A percentile compares a stretch with the other conserved stretches of the same genome.
phyloP scores from a whole-genome alignment of 2,888 invertebrate species.

The Parapristionchus giblindavisi region DNA sequence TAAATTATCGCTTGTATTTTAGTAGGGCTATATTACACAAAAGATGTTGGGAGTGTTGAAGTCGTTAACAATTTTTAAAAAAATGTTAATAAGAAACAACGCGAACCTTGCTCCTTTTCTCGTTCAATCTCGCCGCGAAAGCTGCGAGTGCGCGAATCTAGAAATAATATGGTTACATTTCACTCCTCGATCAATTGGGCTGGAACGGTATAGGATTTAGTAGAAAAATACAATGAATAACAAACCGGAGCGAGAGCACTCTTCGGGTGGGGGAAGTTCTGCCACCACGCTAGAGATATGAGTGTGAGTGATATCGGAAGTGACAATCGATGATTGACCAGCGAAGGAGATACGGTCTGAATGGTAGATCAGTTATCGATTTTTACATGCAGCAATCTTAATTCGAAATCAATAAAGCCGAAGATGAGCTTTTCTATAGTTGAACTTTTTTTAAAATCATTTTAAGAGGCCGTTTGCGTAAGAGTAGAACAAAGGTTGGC shows the following conservation, averaged over 20 bases:
- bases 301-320: conserved; percentile 86
- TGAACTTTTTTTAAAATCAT: too few species aligned
- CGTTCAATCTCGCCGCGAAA: conserved; percentile 75
- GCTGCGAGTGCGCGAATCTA: conserved; percentile 40
- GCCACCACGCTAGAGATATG: conserved; percentile 96
- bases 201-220: background rate
- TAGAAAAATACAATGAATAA: conserved; percentile 33
- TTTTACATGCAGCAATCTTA: too few species aligned
- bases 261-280: conserved; percentile 89
- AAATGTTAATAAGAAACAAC: background rate
- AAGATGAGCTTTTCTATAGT: too few species aligned
- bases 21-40: too few species aligned
- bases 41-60: too few species aligned
- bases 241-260: conserved; percentile 78
- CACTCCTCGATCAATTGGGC: background rate
- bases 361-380: too few species aligned
- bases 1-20: background rate
- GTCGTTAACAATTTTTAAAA: too few species aligned
- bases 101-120: conserved; percentile 55
- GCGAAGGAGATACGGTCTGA: conserved; percentile 62
- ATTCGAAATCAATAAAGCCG: too few species aligned
- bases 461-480: too few species aligned
- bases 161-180: background rate
- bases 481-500: too few species aligned
- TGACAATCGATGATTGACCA: conserved; percentile 77